phyloP scores from a whole-genome alignment of 2,113 vertebrate species.

The Rutilus rutilus region DNA sequence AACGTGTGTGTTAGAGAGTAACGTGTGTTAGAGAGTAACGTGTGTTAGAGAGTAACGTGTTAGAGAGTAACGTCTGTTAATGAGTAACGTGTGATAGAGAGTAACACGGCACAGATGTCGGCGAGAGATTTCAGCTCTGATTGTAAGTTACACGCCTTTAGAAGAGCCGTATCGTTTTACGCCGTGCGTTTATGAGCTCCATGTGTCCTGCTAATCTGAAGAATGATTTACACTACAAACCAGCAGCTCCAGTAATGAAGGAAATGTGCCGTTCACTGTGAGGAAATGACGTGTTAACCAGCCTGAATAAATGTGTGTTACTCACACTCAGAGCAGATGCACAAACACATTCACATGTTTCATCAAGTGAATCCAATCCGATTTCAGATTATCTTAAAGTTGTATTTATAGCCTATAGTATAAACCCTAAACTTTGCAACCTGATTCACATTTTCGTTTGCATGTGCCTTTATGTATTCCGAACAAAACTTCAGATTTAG shows the following conservation, averaged over 20 bases:
- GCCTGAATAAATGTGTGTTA: no score
- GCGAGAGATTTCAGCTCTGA: not conserved
- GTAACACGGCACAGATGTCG: not conserved
- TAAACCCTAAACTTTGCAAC: no score
- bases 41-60: no score
- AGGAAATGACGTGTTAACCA: not conserved
- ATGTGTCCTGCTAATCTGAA: slow-evolving; percentile 12
- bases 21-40: no score
- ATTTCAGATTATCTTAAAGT: no score
- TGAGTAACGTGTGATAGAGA: not conserved
- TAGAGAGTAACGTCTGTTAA: no score
- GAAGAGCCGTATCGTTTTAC: not conserved
- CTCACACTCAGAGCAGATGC: not conserved
- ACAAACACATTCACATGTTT: not conserved
- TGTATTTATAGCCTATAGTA: no score
- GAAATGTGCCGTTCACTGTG: not conserved
- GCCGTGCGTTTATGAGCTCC: not conserved
- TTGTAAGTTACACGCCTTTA: slow-evolving; percentile 10
- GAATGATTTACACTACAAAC: not conserved
- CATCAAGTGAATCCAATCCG: no score
- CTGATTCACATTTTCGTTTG: no score
- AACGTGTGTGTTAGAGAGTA: no score
- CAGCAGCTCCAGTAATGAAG: slow-evolving; percentile 17
- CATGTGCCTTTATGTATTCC: no score
- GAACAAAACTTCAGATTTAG: no score